Evolutionary conservation across 2,888 invertebrate species (phyloP), one percentile per base, ranked within the genome.

Genomic region (Oasisia sp.): DNA sequence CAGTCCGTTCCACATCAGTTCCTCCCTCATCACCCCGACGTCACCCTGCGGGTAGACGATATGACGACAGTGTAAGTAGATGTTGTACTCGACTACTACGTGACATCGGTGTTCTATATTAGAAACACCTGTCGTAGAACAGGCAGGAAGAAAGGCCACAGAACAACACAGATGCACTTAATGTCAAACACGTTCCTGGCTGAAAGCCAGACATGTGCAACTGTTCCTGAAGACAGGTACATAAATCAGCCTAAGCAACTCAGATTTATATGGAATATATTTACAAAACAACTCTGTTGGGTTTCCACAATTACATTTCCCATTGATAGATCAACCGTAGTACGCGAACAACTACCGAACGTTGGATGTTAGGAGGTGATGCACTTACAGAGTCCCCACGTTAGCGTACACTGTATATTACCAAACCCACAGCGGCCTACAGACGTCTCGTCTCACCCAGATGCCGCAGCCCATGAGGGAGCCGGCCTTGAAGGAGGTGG

Each of bases 1-100:
- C 19, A 94, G 91, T 27, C 94, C 94, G 74, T 94, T 94, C 92
- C 92, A 92, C 0, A 98, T 98, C 95, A 98, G 97, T 0, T 98
- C 98, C 96, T 98, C 98, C 97, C 0, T 96, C 32, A 91, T 93
- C 11, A 91, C 32, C 7, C 92, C 91, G 11, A 38, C n/a, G 27
- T 92, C 92, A 94, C 96, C 95, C 92, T 93, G 92, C 56, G 91
- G 27, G 74, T 74, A 89, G 32, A 38, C 32, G 11, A 32, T 92
- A 92, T 32, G 32, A 19, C 89, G 32, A 92, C 38, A 50, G 7
- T 32, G 32, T 38, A 91, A 89, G n/a, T 38, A n/a, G 50, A 9
- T 9, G 9, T 50, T 12, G 9, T 50, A 0, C 9, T 50, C 50
- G 9, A 50, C 9, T 50, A 7, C 50, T 50, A 50, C 50, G 50